These are phyloP conservation scores for Lochmaea capreae DNA, from an alignment of 2,888 invertebrate genomes.

Conservation along the genomic window DNA sequence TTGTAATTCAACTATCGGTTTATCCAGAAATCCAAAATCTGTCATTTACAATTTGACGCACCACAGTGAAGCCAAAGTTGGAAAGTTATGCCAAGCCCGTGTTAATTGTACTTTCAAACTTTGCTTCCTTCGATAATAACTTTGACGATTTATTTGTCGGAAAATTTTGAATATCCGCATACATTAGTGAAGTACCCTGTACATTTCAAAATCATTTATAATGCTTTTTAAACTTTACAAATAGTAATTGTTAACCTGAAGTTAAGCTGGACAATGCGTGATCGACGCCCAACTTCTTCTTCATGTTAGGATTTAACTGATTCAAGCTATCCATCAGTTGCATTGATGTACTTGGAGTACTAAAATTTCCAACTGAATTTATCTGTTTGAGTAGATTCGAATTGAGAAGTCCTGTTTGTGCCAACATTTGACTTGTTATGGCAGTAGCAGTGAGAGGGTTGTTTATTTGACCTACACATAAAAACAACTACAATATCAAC, in stretches of 20 bases:
- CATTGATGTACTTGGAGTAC: slow-evolving; percentile 13
- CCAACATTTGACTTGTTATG: slow-evolving; percentile 49
- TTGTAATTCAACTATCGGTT: no score
- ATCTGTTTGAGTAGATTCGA: slow-evolving; percentile 46
- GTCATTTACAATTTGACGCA: no score
- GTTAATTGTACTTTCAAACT: no score
- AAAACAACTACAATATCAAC: slow-evolving; percentile 1
- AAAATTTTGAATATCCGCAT: no score
- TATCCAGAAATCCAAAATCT: no score
- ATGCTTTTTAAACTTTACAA: background rate
- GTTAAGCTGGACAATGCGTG: slow-evolving; percentile 40
- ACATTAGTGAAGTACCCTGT: background rate
- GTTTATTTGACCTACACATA: slow-evolving; percentile 43
- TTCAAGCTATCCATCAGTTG: slow-evolving; percentile 45
- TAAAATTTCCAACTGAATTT: slow-evolving; percentile 28
- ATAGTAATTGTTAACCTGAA: slow-evolving; percentile 31
- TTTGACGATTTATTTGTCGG: no score
- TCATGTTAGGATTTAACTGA: slow-evolving; percentile 41
- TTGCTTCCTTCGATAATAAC: no score
- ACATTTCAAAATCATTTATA: background rate
- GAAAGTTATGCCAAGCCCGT: no score
- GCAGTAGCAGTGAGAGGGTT: slow-evolving; percentile 49
- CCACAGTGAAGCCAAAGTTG: no score
- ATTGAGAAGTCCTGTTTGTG: slow-evolving; percentile 45
- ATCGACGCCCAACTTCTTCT: slow-evolving; percentile 46